These are phyloP conservation scores for Dasypogon diadema DNA, from an alignment of 2,888 invertebrate species.

Conservation along the genomic window DNA sequence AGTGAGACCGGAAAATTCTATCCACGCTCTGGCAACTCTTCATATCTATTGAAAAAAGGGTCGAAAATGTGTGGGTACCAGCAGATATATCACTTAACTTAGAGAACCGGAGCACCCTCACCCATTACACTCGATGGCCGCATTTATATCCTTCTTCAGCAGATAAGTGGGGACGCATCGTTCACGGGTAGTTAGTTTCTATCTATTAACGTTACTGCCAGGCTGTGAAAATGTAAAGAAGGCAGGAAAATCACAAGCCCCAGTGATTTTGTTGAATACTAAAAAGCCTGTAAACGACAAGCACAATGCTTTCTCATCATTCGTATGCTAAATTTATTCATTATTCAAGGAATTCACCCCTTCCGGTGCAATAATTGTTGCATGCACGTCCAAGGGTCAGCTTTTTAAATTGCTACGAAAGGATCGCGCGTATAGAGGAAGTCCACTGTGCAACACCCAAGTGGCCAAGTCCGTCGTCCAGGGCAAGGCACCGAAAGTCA, in stretches of 20 bases:
- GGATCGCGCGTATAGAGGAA: not conserved
- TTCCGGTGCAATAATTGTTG: conserved; percentile 39
- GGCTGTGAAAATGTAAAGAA: conserved; percentile 32
- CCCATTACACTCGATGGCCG: not conserved
- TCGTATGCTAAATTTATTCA: conserved; percentile 38
- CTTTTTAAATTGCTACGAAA: not conserved
- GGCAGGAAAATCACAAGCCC: conserved; percentile 26
- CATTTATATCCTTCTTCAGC: conserved; percentile 23
- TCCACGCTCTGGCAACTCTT: conserved; percentile 39
- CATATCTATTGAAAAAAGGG: conserved; percentile 7
- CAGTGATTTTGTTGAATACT: conserved; percentile 29
- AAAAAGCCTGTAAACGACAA: not conserved
- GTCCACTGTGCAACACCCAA: not conserved
- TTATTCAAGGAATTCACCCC: conserved; percentile 43
- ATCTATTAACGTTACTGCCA: not conserved
- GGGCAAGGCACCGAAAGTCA: not conserved
- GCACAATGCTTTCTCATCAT: conserved; percentile 35
- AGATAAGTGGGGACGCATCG: conserved; percentile 21
- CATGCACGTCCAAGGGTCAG: conserved; percentile 21
- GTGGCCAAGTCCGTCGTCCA: not conserved
- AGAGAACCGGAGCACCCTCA: conserved; percentile 17
- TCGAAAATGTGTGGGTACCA: conserved; percentile 37
- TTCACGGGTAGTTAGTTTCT: conserved; percentile 25
- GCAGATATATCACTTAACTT: conserved; percentile 34
- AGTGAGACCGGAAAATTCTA: conserved; percentile 13